A percentile compares a stretch with the other conserved stretches of the same genome.
These are phyloP conservation scores for Gallinago stenura DNA, from an alignment of 2,797 vertebrate genomes.

Conservation along the genomic window DNA sequence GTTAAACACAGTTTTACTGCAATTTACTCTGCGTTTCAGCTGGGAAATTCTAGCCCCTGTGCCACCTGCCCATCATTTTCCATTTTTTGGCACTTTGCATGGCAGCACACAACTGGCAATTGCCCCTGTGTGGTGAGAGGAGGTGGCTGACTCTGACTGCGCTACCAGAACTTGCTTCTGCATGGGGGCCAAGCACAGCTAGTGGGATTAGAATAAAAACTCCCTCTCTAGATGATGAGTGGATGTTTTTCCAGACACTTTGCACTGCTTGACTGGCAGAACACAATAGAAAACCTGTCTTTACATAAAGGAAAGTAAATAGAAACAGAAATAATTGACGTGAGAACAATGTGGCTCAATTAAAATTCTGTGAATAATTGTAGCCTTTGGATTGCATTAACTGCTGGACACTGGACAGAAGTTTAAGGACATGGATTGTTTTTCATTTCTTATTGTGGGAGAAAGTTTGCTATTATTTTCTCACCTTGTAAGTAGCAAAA, in stretches of 20 bases:
- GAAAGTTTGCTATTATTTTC: not conserved
- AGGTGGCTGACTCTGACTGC: not conserved
- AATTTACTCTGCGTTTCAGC: not conserved
- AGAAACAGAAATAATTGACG: not conserved
- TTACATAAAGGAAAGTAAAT: not conserved
- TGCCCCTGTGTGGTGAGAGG: not conserved
- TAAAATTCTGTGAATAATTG: not conserved
- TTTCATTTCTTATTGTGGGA: not conserved
- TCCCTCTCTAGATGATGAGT: not conserved
- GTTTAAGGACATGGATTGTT: not conserved
- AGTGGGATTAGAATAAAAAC: not conserved
- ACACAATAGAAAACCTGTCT: not conserved
- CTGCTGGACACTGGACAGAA: not conserved
- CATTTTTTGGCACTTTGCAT: not conserved
- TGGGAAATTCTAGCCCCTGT: not conserved
- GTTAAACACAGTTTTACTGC: not conserved
- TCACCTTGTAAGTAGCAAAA: not conserved
- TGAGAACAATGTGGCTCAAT: not conserved
- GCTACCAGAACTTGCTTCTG: not conserved
- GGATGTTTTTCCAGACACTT: not conserved
- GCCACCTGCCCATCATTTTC: not conserved
- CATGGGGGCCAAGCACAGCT: not conserved
- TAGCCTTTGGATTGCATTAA: not conserved
- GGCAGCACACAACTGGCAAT: not conserved
- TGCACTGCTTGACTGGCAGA: not conserved